Evolutionary conservation across 2,797 vertebrate species (phyloP), one percentile per base, ranked within the genome.

Genomic region (Gephyroberyx darwinii): DNA sequence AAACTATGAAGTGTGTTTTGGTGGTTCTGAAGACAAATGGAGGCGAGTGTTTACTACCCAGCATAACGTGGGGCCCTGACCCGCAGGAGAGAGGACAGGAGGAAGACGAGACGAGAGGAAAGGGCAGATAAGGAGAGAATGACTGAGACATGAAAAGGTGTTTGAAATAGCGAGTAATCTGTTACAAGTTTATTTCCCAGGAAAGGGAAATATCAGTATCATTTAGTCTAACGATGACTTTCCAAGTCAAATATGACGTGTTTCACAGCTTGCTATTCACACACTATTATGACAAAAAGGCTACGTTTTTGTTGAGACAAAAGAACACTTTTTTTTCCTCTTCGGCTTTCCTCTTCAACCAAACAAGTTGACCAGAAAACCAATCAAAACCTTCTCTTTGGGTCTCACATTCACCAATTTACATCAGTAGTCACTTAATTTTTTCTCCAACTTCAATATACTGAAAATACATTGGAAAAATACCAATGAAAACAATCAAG

Each of bases 1-100:
- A 16, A 60, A n/a, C 65, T 68, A 56, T 79, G 73, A 89, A 77
- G 75, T 57, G 9, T 88, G 83, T 86, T 92, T 82, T 83, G 56
- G 69, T 76, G 12, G 22, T 69, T 88, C 59, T 75, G 2, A 72
- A 80, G 84, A 90, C 55, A 84, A 89, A 90, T 81, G 65, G 37
- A 75, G 64, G 30, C 6, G 16, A 58, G 22, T 70, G 78, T 85
- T 88, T 85, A 86, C 64, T 54, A 57, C 50, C 54, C 16, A 0
- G 52, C 22, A 50, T 22, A 67, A 61, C 78, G 26, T 85, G 68
- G 37, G 66, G 75, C 69, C 57, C 43, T 80, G 65, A 85, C 77
- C 73, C 64, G 59, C 51, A 62, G 54, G 84, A 35, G 22, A 50
- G 2, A 48, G n/a, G 47, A 47, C 45, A 10, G 39, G 39, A 41